A percentile compares a stretch with the other conserved stretches of the same genome.
Conservation (phyloP, 2,113 vertebrate genomes). For the Gobio gobio region DNA sequence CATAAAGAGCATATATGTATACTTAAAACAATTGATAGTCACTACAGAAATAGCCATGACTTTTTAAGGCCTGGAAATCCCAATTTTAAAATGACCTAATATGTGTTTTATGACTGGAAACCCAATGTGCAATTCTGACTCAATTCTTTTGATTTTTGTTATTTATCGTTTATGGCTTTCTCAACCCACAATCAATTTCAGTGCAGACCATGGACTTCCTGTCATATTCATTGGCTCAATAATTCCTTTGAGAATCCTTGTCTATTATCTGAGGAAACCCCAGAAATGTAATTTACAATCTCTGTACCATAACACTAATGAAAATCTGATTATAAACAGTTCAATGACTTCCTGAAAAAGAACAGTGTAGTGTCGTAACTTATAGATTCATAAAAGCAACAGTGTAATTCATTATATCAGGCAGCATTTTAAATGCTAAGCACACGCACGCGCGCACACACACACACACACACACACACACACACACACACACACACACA, state of each 20-base stretch:
- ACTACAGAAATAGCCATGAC: not conserved
- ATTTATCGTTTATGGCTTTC: not conserved
- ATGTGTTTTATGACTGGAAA: too few species aligned
- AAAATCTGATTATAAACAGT: not conserved
- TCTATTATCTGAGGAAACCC: not conserved
- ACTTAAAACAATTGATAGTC: not conserved
- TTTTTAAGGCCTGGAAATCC: not conserved
- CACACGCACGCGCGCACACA: not conserved
- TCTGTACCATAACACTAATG: not conserved
- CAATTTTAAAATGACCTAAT: not conserved
- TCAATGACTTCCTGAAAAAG: not conserved
- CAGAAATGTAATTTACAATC: not conserved
- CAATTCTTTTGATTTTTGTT: not conserved
- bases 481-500: not conserved
- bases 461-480: not conserved
- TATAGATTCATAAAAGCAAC: not conserved
- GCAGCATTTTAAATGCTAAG: not conserved
- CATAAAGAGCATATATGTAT: not conserved
- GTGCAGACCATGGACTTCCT: not conserved
- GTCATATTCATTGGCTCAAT: not conserved
- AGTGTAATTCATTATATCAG: not conserved
- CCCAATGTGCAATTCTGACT: not conserved
- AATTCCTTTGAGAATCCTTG: conserved; percentile 1
- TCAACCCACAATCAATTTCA: not conserved
- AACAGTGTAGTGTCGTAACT: not conserved